Conservation (phyloP, 2,113 vertebrate genomes). For the Speoplatyrhinus poulsoni region DNA sequence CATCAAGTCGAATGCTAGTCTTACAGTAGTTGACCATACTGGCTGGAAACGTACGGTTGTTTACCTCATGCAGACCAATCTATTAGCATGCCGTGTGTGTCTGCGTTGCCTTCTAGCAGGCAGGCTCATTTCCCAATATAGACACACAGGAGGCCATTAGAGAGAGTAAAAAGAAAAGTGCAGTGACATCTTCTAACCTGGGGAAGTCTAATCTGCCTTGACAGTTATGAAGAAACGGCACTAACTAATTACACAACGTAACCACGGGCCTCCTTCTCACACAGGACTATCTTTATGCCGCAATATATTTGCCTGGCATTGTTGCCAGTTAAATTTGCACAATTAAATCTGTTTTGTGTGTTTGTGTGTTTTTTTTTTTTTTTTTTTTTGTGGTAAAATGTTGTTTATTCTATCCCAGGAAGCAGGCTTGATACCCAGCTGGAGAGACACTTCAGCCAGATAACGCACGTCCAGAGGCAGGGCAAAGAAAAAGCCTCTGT, state of each 20-base stretch:
- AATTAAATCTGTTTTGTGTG: not conserved
- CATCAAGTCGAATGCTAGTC: slow-evolving; percentile 32
- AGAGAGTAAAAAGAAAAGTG: slow-evolving; percentile 59
- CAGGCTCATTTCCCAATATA: slow-evolving; percentile 54
- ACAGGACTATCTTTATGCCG: slow-evolving; percentile 31
- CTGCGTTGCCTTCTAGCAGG: slow-evolving; percentile 46
- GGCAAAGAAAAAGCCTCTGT: slow-evolving; percentile 58
- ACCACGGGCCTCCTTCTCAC: slow-evolving; percentile 38
- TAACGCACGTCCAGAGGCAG: slow-evolving; percentile 61
- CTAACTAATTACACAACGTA: slow-evolving; percentile 63
- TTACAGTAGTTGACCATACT: slow-evolving; percentile 47
- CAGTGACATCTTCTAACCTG: slow-evolving; percentile 59
- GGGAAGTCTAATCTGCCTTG: slow-evolving; percentile 63
- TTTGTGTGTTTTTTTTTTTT: not conserved
- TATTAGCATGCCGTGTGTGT: slow-evolving; percentile 36
- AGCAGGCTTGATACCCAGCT: slow-evolving; percentile 58
- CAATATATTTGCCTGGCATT: slow-evolving; percentile 54
- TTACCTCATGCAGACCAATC: slow-evolving; percentile 36
- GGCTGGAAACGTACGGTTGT: slow-evolving; percentile 42
- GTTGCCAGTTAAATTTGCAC: slow-evolving; percentile 33
- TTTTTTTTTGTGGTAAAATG: slow-evolving; percentile 40
- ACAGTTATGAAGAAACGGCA: slow-evolving; percentile 58
- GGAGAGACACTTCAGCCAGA: slow-evolving; percentile 64
- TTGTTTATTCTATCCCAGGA: slow-evolving; percentile 55
- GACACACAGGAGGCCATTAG: slow-evolving; percentile 61